These are phyloP conservation scores for Gyrodactylus bullatarudis DNA, from an alignment of 1,140 invertebrate species.

Conservation along the genomic window DNA sequence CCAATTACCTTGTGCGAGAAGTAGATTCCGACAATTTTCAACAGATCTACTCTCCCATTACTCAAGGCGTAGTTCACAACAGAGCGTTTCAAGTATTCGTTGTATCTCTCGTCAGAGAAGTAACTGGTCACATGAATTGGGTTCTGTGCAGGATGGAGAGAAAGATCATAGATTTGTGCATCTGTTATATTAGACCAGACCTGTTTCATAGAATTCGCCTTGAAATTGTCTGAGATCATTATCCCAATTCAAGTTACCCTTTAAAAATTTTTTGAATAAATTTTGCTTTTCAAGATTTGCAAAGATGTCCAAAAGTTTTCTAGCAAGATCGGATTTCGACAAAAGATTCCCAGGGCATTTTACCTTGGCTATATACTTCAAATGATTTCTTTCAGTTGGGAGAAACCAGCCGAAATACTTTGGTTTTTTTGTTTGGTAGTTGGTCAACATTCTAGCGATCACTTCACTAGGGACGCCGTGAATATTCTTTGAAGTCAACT, in stretches of 20 bases:
- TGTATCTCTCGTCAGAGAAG: neutral
- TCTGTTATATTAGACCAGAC: too few relatives aligned
- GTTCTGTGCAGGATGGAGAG: too few relatives aligned
- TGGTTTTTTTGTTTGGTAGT: neutral
- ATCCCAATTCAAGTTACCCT: too few relatives aligned
- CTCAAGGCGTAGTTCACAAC: neutral
- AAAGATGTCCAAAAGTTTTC: too few relatives aligned
- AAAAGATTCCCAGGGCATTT: too few relatives aligned
- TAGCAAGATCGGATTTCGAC: too few relatives aligned
- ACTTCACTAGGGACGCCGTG: neutral
- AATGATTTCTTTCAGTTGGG: neutral
- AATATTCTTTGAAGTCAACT: neutral
- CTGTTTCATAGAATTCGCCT: too few relatives aligned
- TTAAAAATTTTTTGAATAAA: too few relatives aligned
- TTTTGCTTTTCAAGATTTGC: too few relatives aligned
- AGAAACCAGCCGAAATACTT: neutral
- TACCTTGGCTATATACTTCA: too few relatives aligned
- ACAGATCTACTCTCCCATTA: neutral
- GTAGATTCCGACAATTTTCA: neutral
- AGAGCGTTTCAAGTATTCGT: neutral
- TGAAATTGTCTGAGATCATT: too few relatives aligned
- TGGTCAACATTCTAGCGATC: neutral
- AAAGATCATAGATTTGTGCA: too few relatives aligned
- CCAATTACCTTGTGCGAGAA: neutral
- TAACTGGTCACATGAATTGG: neutral